Evolutionary conservation across 2,797 vertebrate species (phyloP).

Genomic region (Balearica regulorum): DNA sequence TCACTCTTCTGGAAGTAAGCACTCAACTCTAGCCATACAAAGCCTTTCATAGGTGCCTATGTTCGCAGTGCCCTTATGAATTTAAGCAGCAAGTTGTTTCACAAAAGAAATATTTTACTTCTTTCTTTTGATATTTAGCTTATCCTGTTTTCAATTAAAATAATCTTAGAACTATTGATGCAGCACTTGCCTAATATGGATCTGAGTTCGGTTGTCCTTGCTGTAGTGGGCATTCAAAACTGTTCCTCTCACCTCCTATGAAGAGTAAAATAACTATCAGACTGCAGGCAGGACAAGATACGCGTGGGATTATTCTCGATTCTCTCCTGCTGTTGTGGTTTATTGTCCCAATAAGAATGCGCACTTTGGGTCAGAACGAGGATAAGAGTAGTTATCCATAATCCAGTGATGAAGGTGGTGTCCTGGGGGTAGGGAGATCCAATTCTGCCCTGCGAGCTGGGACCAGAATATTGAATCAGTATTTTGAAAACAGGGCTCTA

Average conservation of each 20-base stretch:
- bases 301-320: rapidly evolving
- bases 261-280: neutral
- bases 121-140: neutral
- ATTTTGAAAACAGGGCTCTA: neutral
- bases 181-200: neutral
- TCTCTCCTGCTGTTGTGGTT: neutral
- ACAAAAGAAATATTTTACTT: neutral
- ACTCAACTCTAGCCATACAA: neutral
- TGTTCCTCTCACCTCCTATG: neutral
- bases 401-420: neutral
- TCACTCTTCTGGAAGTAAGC: neutral
- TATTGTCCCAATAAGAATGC: neutral
- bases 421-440: neutral
- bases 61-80: neutral
- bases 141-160: neutral
- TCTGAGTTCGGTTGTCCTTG: neutral
- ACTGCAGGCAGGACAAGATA: neutral
- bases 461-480: neutral
- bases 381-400: neutral
- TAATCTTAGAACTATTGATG: neutral
- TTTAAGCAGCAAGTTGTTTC: neutral
- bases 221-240: neutral
- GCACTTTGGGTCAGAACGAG: neutral
- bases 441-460: neutral
- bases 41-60: neutral